Evolutionary conservation across 2,888 invertebrate species (phyloP).

Genomic region (Acheta domesticus): DNA sequence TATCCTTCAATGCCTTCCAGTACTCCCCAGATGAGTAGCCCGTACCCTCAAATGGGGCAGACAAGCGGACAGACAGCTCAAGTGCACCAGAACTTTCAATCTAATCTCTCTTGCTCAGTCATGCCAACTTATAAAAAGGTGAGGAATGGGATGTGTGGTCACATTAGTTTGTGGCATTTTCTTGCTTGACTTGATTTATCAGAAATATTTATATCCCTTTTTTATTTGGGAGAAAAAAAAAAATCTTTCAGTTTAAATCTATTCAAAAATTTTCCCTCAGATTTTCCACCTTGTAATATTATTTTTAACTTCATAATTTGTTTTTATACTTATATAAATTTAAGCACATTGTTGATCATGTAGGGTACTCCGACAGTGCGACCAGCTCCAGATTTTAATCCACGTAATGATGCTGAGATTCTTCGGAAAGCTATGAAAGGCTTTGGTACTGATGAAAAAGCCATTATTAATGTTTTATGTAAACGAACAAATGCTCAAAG

Average conservation of each 20-base stretch:
- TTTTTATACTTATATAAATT: too few species aligned
- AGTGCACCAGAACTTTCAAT: constrained; percentile 4
- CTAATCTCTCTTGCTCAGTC: constrained; percentile 21
- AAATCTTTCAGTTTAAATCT: too few species aligned
- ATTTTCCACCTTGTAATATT: too few species aligned
- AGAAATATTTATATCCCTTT: too few species aligned
- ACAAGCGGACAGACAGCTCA: neutral
- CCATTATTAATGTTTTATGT: constrained; percentile 79
- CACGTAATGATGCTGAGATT: constrained; percentile 73
- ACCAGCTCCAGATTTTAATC: constrained; percentile 72
- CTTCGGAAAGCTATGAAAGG: constrained; percentile 91
- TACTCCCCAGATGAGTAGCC: constrained; percentile 25
- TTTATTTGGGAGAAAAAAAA: too few species aligned
- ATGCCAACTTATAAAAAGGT: constrained; percentile 24
- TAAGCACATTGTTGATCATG: constrained; percentile 30
- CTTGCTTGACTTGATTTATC: neutral
- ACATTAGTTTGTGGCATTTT: neutral
- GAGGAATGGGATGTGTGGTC: constrained; percentile 19
- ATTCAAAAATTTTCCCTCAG: too few species aligned
- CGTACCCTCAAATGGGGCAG: neutral
- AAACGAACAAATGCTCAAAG: constrained; percentile 82
- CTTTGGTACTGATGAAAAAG: constrained; percentile 85
- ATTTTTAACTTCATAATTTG: too few species aligned
- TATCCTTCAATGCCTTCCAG: constrained; percentile 34
- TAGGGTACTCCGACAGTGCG: constrained; percentile 73